Base-by-base conservation (phyloP, 2,113 vertebrate species). In the Montifringilla adamsi region DNA sequence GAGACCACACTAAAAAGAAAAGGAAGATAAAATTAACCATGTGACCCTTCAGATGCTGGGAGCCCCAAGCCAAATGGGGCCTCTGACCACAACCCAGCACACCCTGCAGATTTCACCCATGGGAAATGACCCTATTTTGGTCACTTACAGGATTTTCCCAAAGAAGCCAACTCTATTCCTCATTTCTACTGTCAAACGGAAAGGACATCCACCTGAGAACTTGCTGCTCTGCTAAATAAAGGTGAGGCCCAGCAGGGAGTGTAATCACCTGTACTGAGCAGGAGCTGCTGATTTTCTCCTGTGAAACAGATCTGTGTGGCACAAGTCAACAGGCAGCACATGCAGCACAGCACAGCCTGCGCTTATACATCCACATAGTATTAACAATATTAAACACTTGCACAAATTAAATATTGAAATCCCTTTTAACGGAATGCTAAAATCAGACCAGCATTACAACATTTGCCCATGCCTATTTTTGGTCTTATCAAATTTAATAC, bases 41-140 rank as follows among this genome's bases (percentile, higher is more conserved):
- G 37, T 0, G 7, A 22, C 9, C 4, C 7, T 62, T 44, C 37
- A 72, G 37, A 35, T 62, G 10, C 47, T 76, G 49, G 14, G 5
- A 91, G 7, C 5, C 30, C 14, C 16, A 58, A 24, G 24, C 0
- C 0, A 0, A 84, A 64, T 6, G 19, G 19, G 31, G 33, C 9
- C 13, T 63, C 52, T 2, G 3, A 76, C 6, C 11, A 39, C 1
- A 18, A 63, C 21, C 22, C 46, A 78, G 55, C 16, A 74, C 6
- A 56, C 10, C 11, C 50, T 77, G n/a, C 18, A 89, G 31, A 75
- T 53, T 24, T 37, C 10, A 7, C n/a, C 20, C 33, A 11, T 3
- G 9, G 27, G 33, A 70, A 83, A 31, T 81, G 26, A 37, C 7
- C 14, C 8, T 6, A 13, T 43, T 56, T 35, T 30, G 14, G 53